phyloP scores from a whole-genome alignment of 1,140 invertebrate genomes.

The Lethocerus indicus region DNA sequence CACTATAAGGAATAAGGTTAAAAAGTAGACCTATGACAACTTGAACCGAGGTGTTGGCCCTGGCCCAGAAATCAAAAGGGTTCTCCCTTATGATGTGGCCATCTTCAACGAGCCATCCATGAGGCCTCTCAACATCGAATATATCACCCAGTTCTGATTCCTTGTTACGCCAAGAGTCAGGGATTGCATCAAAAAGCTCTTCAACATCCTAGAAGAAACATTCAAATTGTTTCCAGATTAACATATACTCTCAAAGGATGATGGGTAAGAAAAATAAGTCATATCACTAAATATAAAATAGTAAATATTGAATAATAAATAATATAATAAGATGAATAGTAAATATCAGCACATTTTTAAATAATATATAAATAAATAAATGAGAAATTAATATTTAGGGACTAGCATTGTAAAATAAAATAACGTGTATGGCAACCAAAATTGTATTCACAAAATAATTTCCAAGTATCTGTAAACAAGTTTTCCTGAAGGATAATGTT shows the following conservation, averaged over 20 bases:
- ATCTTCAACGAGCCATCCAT: slow-evolving; percentile 59
- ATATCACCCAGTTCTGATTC: too few species aligned
- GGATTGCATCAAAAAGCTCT: slow-evolving; percentile 44
- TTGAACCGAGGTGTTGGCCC: slow-evolving; percentile 29
- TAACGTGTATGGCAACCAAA: too few species aligned
- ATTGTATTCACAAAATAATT: too few species aligned
- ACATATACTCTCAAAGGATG: too few species aligned
- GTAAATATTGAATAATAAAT: not conserved
- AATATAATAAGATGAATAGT: not conserved
- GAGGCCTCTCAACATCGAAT: slow-evolving; percentile 27
- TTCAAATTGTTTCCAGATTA: not conserved
- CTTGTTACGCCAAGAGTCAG: slow-evolving; percentile 43
- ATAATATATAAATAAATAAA: not conserved
- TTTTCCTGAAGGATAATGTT: too few species aligned
- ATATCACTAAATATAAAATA: not conserved
- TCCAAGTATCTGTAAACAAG: too few species aligned
- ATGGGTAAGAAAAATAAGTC: not conserved
- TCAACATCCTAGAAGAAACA: slow-evolving; percentile 26
- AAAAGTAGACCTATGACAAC: slow-evolving; percentile 37
- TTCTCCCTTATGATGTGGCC: slow-evolving; percentile 44
- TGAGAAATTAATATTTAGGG: not conserved
- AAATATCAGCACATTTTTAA: not conserved
- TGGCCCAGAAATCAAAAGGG: slow-evolving; percentile 37
- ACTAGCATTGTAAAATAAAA: too few species aligned
- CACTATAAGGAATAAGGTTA: not conserved